Base-by-base conservation (phyloP, 2,113 vertebrate genomes). In the Nothocercus julius region DNA sequence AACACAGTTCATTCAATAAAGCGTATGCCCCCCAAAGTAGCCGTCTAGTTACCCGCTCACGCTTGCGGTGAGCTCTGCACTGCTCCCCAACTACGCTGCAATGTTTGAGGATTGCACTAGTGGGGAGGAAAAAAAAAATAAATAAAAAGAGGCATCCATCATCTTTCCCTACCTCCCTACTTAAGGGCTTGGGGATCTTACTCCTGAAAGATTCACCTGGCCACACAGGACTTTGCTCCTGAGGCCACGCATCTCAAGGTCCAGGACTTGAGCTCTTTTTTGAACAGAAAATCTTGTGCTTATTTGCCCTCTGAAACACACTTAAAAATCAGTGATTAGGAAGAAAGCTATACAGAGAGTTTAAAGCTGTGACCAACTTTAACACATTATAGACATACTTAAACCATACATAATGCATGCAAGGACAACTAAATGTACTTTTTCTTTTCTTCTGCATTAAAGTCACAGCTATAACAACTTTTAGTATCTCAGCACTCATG, bases 171-270 rank as follows among this genome's bases (percentile, higher is more conserved):
- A 38, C 13, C 32, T 38, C 74, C 54, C 25, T 40, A 38, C 13
- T 36, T 38, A 42, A 20, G 36, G 49, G 10, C 3, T 44, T 73
- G n/a, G 51, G 11, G 13, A 17, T 32, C 58, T 67, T 28, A 9
- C 7, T 27, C 38, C 15, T 2, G 1, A 66, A 54, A 70, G 8
- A 8, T 42, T 56, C 28, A 51, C 45, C 40, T 8, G 32, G 20
- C 15, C 53, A 75, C 51, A 56, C n/a, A 4, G n/a, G 44, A 27
- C 64, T 17, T 32, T 9, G 61, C 44, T 25, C 22, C 16, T 13
- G 15, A 47, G 40, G 17, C 0, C 0, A 73, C 40, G 28, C 22
- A 64, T 53, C 70, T 36, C 7, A 2, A 53, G n/a, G 58, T 11
- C 58, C 49, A 49, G 49, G 49, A 49, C 21, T 22, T 49, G 49